Evolutionary conservation across 2,888 invertebrate genomes (phyloP).

Genomic region (Himalopsyche tibetana): DNA sequence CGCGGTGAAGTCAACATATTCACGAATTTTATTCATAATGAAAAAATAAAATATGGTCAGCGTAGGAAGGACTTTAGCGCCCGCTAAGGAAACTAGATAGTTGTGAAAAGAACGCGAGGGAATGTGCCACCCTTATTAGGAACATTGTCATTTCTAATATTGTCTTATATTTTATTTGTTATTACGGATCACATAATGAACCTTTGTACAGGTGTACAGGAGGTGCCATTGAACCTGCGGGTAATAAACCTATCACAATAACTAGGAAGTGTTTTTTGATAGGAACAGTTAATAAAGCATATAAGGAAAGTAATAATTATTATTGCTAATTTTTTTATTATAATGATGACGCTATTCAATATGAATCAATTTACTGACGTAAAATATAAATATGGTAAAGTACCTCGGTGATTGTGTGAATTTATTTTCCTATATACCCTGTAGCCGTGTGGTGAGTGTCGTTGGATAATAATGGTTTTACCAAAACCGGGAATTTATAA

Average conservation of each 20-base stretch:
- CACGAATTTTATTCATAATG: constrained; percentile 27
- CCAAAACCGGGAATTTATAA: no score
- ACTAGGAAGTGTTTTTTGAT: constrained; percentile 4
- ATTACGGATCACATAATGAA: not conserved
- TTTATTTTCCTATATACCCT: no score
- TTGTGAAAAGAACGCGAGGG: constrained; percentile 35
- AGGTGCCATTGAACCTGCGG: not conserved
- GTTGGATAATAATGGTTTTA: no score
- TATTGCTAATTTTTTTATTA: no score
- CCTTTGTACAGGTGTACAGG: not conserved
- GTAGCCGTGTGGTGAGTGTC: no score
- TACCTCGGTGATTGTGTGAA: no score
- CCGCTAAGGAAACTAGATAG: constrained; percentile 34
- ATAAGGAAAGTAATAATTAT: no score
- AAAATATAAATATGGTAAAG: no score
- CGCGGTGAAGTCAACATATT: constrained; percentile 25
- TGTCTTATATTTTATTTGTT: not conserved
- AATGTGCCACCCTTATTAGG: constrained; percentile 5
- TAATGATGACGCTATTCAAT: no score
- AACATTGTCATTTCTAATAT: constrained; percentile 11
- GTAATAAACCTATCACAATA: not conserved
- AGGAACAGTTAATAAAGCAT: no score
- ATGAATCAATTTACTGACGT: no score
- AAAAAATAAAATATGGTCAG: not conserved
- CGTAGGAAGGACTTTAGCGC: constrained; percentile 41